Base-by-base conservation (phyloP, 1,140 invertebrate species). In the Caenorhabditis inopinata region DNA sequence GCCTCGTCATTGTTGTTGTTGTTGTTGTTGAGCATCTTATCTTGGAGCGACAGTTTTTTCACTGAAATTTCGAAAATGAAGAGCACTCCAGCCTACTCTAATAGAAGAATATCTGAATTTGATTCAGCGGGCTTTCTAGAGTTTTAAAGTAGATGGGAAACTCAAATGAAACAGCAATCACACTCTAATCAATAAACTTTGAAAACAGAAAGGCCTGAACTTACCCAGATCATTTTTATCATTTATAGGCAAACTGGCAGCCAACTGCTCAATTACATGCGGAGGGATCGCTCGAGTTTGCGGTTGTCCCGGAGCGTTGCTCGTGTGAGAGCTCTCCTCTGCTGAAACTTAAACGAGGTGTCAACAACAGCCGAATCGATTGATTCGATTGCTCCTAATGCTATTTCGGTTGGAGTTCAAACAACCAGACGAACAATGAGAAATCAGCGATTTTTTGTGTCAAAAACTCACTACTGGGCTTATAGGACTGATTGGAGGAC, bases 271-370 rank as follows among this genome's bases (percentile, higher is more conserved):
- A 74, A 74, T 74, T 73, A 46, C 75, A 51, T 74, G 45, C 35
- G 68, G 79, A 32, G 62, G 46, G 45, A 58, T 68, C 58, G 58
- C 58, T 68, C 58, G 48, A 51, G 68, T 48, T 47, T 45, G 68
- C 29, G 21, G 27, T 29, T 21, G 68, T 58, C n/a, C 58, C 68
- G 68, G 45, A 29, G 79, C 73, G 35, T 73, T 76, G 46, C 73
- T 80, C 46, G 42, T 47, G 73, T 74, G 68, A 47, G 79, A 80
- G 42, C 68, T 80, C 79, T 80, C 79, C 79, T 80, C 79, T 7
- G 79, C 79, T 80, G 46, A 74, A 80, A 80, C 3, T 45, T 42
- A 42, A 7, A 42, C 38, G 14, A 42, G 38, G 5, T 42, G 38
- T 7, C 6, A 42, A 42, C 38, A 42, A 7, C 6, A 42, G 14